Base-by-base conservation (phyloP, 1,140 invertebrate species). In the Diuraphis noxia region DNA sequence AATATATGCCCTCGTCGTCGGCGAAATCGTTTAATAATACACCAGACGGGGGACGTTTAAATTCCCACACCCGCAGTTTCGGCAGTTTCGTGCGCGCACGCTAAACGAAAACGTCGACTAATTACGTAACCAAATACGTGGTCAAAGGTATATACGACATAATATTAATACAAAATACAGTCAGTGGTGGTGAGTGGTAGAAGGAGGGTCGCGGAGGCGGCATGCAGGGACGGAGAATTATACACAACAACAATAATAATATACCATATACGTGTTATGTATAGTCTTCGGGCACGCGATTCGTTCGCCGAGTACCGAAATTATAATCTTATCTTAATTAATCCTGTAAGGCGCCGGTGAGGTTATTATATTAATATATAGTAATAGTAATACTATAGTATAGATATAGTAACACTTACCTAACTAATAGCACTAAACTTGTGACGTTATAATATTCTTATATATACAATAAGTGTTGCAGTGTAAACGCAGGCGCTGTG, bases 251-350 rank as follows among this genome's bases (percentile, higher is more conserved):
- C n/a, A 63, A 63, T 63, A n/a, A 13, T 56, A 56, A 19, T 19
- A 46, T 46, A 46, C 1, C 8, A 52, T 72, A n/a, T 17, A 17
- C 56, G 56, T 72, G 52, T 30, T n/a, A n/a, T n/a, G 30, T 72
- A 17, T 41, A 40, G 82, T 86, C 46, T 21, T 38, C 84, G 30
- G 21, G 82, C 41, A 46, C 82, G 82, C 82, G 19, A 85, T 85
- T 85, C 36, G 84, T 21, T 36, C 43, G 84, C 46, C 46, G 84
- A 52, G 36, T 25, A 86, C 43, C 9, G 13, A 52, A 52, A 85
- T 21, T 34, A 46, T 46, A 46, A 46, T 85, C 41, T 86, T 86
- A 86, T 86, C 84, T 86, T 86, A 86, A 86, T 86, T 86, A 25
- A 52, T 49, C 41, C 46, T 21, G 40, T 34, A 40, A 17, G 56